phyloP scores from a whole-genome alignment of 2,888 invertebrate genomes.

The Yponomeuta sedellus region DNA sequence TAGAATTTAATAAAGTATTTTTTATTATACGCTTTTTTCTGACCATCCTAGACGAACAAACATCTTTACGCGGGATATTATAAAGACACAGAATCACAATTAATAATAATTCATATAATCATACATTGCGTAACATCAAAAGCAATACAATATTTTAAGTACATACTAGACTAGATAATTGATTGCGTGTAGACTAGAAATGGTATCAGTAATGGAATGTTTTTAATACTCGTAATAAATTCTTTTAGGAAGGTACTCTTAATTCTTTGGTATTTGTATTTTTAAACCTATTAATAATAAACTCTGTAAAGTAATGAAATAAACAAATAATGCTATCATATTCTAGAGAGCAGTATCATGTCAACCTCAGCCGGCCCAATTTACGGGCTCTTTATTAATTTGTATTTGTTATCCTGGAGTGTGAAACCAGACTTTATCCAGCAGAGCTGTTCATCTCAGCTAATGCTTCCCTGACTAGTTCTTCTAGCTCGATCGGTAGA shows the following conservation, averaged over 20 bases:
- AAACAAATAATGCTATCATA: neutral
- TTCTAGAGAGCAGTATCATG: neutral
- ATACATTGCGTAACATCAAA: conserved; percentile 6
- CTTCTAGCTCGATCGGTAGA: conserved; percentile 77
- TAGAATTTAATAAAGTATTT: conserved; percentile 8
- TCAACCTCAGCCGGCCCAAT: too few species aligned
- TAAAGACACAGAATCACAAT: neutral
- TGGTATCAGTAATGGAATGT: conserved; percentile 18
- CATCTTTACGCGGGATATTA: neutral
- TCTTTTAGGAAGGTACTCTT: neutral
- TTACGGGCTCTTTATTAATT: too few species aligned
- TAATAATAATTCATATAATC: neutral
- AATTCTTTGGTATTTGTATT: conserved; percentile 3
- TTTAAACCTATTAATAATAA: neutral
- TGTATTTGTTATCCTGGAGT: neutral
- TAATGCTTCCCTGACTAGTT: conserved; percentile 78
- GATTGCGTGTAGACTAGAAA: neutral
- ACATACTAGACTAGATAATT: conserved; percentile 27
- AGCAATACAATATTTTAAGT: conserved; percentile 19
- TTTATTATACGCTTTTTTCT: neutral
- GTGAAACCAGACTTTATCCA: neutral
- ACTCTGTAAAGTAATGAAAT: neutral
- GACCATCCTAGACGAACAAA: neutral
- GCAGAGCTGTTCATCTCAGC: conserved; percentile 3
- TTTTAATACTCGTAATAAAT: neutral